phyloP scores from a whole-genome alignment of 2,797 vertebrate genomes.

The Brachymystax lenok region DNA sequence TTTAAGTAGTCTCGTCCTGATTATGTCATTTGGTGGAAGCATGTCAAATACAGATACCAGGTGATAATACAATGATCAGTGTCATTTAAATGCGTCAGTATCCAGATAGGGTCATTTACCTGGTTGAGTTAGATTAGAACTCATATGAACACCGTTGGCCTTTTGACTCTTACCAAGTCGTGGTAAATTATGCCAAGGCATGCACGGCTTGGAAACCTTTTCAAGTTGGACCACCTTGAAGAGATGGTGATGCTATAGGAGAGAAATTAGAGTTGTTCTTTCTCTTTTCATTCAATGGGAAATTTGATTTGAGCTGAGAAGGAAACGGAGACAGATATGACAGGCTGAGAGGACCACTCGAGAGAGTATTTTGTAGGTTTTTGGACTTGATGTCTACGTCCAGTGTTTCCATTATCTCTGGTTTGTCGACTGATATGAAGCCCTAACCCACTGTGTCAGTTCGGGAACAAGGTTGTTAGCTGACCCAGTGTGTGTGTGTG shows the following conservation, averaged over 20 bases:
- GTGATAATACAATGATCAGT: slow-evolving; percentile 55
- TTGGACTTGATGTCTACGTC: slow-evolving; percentile 14
- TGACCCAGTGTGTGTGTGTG: slow-evolving; percentile 21
- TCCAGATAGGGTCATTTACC: slow-evolving; percentile 59
- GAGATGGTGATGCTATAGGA: not conserved
- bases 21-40: slow-evolving; percentile 41
- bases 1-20: not conserved
- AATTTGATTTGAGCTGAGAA: slow-evolving; percentile 17
- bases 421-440: slow-evolving; percentile 52
- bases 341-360: slow-evolving; percentile 9
- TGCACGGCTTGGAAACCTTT: slow-evolving; percentile 23
- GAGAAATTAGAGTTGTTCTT: not conserved
- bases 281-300: slow-evolving; percentile 16
- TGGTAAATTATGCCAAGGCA: slow-evolving; percentile 45
- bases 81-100: slow-evolving; percentile 60
- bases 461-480: slow-evolving; percentile 59
- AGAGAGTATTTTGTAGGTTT: slow-evolving; percentile 19
- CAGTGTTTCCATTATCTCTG: slow-evolving; percentile 52
- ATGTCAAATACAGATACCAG: slow-evolving; percentile 51
- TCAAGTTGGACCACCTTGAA: slow-evolving; percentile 8
- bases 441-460: slow-evolving; percentile 45
- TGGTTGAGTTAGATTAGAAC: slow-evolving; percentile 35
- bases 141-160: slow-evolving; percentile 41
- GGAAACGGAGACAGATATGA: slow-evolving; percentile 6
- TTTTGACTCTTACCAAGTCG: slow-evolving; percentile 30